Evolutionary conservation across 23 tunicate genomes (phyloP).

Genomic region (Diplosoma virens): DNA sequence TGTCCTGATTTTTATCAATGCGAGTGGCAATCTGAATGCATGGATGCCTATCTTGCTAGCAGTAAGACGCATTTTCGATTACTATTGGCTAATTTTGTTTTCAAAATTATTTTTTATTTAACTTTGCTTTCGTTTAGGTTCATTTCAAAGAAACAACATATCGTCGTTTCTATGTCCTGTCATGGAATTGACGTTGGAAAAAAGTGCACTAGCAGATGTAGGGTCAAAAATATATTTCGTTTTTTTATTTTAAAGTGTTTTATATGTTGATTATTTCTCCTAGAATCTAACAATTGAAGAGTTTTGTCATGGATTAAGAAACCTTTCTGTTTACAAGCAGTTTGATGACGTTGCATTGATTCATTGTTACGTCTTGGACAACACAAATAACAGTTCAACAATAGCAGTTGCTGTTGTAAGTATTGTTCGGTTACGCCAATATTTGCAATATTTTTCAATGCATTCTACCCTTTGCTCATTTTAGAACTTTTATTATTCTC

Average conservation of each 20-base stretch:
- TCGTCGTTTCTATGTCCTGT: constrained; percentile 13
- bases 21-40: constrained; percentile 15
- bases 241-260: background rate
- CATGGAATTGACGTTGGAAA: constrained; percentile 12
- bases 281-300: constrained; percentile 4
- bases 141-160: background rate
- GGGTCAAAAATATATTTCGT: background rate
- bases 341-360: background rate
- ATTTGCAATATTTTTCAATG: no score
- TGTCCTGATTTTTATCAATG: constrained; percentile 1
- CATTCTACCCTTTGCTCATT: no score
- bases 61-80: background rate
- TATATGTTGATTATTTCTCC: background rate
- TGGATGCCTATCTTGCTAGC: background rate
- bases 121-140: background rate
- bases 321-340: background rate
- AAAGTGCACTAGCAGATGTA: constrained; percentile 17
- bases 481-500: no score
- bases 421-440: background rate
- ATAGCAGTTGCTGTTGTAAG: constrained; percentile 24
- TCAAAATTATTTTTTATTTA: background rate
- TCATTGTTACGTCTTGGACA: background rate
- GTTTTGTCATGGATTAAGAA: constrained; percentile 1
- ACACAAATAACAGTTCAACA: background rate
- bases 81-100: background rate